Evolutionary conservation across 2,888 invertebrate species (phyloP).

Genomic region (Xylocampa areola): DNA sequence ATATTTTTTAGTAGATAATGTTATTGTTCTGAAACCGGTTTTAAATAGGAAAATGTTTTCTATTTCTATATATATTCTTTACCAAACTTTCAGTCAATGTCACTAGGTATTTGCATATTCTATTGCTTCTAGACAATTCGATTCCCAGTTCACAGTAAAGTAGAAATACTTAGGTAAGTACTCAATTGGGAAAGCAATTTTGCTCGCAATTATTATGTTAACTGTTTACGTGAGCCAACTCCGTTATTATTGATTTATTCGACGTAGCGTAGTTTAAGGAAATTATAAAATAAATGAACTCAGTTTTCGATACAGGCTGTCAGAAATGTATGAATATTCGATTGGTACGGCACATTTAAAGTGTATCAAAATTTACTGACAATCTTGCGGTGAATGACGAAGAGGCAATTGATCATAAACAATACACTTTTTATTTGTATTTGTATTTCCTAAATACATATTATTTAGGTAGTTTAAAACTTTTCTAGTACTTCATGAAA

Average conservation of each 20-base stretch:
- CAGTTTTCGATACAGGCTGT: slow-evolving; percentile 22
- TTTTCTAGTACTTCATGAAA: neutral
- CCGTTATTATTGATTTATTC: slow-evolving; percentile 50
- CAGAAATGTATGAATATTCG: slow-evolving; percentile 41
- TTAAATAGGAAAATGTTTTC: no score
- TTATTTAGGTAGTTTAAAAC: neutral
- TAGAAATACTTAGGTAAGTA: slow-evolving; percentile 28
- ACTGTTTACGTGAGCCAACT: slow-evolving; percentile 50
- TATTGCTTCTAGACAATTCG: slow-evolving; percentile 29
- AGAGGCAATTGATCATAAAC: slow-evolving; percentile 16
- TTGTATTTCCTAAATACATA: neutral
- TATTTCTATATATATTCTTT: no score
- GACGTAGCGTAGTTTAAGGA: slow-evolving; percentile 18
- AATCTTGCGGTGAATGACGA: slow-evolving; percentile 4
- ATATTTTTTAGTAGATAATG: no score
- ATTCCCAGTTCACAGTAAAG: slow-evolving; percentile 27
- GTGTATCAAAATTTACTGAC: slow-evolving; percentile 36
- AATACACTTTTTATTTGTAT: slow-evolving; percentile 22
- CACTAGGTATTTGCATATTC: slow-evolving; percentile 49
- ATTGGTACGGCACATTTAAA: slow-evolving; percentile 33
- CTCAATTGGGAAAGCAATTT: slow-evolving; percentile 36
- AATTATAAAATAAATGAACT: slow-evolving; percentile 43
- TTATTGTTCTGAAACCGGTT: no score
- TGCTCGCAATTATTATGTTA: slow-evolving; percentile 46
- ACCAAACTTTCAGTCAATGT: slow-evolving; percentile 31